A percentile compares a stretch with the other conserved stretches of the same genome.
These are phyloP conservation scores for Plectus sambesii DNA, from an alignment of 1,140 invertebrate species.

Conservation along the genomic window DNA sequence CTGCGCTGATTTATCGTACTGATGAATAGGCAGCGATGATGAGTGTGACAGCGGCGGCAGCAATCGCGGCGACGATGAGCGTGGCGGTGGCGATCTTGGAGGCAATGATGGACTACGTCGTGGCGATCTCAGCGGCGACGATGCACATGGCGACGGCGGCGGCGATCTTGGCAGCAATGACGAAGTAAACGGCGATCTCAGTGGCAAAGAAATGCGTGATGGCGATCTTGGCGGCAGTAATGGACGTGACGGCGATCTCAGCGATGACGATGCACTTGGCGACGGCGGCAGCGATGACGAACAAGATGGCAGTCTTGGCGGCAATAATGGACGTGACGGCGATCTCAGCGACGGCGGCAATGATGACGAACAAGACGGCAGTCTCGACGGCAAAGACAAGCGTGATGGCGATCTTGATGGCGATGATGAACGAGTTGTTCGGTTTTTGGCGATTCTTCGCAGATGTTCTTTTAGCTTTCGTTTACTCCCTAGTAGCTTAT, in stretches of 20 bases:
- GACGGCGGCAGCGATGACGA: constrained; percentile 2
- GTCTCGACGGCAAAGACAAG: constrained; percentile 5
- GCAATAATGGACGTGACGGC: background rate
- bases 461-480: too few relatives aligned
- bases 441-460: too few relatives aligned
- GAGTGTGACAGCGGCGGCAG: too few relatives aligned
- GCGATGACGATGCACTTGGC: background rate
- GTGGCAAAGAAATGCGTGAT: background rate
- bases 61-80: too few relatives aligned
- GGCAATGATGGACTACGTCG: too few relatives aligned
- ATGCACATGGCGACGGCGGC: constrained; percentile 1
- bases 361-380: constrained; percentile 3
- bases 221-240: background rate
- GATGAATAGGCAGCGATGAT: too few relatives aligned
- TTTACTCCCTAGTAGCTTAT: too few relatives aligned
- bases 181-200: background rate
- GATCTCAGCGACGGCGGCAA: background rate
- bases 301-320: background rate
- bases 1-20: too few relatives aligned
- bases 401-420: too few relatives aligned
- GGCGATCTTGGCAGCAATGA: background rate
- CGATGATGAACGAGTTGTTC: too few relatives aligned
- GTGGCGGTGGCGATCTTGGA: too few relatives aligned
- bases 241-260: background rate
- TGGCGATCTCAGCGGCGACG: constrained; percentile 2